Evolutionary conservation across 1,140 invertebrate species (phyloP).

Genomic region (Colletes latitarsis): DNA sequence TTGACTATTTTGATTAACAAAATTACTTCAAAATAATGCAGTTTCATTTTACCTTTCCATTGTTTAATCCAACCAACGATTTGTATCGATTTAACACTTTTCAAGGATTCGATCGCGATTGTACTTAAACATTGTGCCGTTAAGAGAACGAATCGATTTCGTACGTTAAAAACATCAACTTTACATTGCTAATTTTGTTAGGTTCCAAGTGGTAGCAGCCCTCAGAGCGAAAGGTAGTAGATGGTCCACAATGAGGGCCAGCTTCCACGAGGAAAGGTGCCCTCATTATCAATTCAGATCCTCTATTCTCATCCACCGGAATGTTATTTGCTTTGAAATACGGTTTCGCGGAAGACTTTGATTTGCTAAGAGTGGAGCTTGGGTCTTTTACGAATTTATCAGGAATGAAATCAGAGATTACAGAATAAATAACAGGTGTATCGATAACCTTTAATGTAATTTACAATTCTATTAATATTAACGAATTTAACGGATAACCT

Average conservation of each 20-base stretch:
- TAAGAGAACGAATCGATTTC: slow-evolving; percentile 22
- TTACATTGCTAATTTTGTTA: slow-evolving; percentile 42
- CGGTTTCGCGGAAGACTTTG: neutral
- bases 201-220: slow-evolving; percentile 5
- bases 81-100: neutral
- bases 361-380: neutral
- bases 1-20: too few relatives aligned
- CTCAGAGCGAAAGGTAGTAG: slow-evolving; percentile 18
- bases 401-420: neutral
- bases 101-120: neutral
- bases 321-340: slow-evolving; percentile 39
- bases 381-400: neutral
- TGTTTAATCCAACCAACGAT: too few relatives aligned
- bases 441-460: too few relatives aligned
- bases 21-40: neutral
- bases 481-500: too few relatives aligned
- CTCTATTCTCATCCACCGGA: slow-evolving; percentile 13
- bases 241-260: slow-evolving; percentile 10
- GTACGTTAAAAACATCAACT: slow-evolving; percentile 9
- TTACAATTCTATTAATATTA: neutral
- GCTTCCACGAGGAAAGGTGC: slow-evolving; percentile 4
- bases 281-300: slow-evolving; percentile 30
- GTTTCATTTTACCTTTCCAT: neutral
- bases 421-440: too few relatives aligned
- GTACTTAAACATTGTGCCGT: neutral